Percentiles rank a stretch among this genome's conserved stretches.
phyloP scores from a whole-genome alignment of 2,888 invertebrate genomes.

The Pilophorus perplexus region DNA sequence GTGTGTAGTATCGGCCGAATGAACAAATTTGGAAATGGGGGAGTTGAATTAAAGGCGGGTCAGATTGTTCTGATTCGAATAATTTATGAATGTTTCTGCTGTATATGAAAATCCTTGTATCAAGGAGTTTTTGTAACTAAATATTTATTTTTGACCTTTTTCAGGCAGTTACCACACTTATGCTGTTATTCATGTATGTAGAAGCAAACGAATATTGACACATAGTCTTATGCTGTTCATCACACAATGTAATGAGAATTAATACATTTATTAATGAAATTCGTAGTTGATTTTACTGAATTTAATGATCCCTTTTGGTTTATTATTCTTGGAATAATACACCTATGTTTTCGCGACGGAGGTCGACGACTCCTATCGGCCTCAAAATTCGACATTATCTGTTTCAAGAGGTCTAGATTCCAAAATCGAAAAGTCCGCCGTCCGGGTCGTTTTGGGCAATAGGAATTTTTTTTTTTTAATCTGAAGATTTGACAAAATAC shows the following conservation, averaged over 20 bases:
- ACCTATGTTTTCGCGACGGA: too few relatives aligned
- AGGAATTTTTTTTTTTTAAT: too few relatives aligned
- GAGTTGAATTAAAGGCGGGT: neutral
- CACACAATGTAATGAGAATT: slow-evolving; percentile 13
- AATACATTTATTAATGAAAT: slow-evolving; percentile 12
- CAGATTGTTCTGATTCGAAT: slow-evolving; percentile 4
- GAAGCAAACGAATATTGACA: slow-evolving; percentile 4
- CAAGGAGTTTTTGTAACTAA: slow-evolving; percentile 24
- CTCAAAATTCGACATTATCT: too few relatives aligned
- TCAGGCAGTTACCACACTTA: slow-evolving; percentile 22
- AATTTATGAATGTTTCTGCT: neutral
- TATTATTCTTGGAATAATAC: too few relatives aligned
- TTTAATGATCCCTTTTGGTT: too few relatives aligned
- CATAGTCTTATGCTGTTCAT: slow-evolving; percentile 1
- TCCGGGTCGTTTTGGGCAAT: too few relatives aligned
- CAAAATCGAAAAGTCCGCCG: too few relatives aligned
- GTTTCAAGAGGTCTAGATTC: too few relatives aligned
- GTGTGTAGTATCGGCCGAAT: too few relatives aligned
- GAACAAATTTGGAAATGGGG: neutral
- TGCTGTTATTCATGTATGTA: slow-evolving; percentile 7
- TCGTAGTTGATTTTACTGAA: neutral
- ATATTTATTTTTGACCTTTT: slow-evolving; percentile 23
- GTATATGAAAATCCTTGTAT: slow-evolving; percentile 34
- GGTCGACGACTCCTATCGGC: too few relatives aligned
- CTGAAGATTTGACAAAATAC: too few relatives aligned